phyloP scores from a whole-genome alignment of 1,140 invertebrate genomes.

The Meloidogyne exigua region DNA sequence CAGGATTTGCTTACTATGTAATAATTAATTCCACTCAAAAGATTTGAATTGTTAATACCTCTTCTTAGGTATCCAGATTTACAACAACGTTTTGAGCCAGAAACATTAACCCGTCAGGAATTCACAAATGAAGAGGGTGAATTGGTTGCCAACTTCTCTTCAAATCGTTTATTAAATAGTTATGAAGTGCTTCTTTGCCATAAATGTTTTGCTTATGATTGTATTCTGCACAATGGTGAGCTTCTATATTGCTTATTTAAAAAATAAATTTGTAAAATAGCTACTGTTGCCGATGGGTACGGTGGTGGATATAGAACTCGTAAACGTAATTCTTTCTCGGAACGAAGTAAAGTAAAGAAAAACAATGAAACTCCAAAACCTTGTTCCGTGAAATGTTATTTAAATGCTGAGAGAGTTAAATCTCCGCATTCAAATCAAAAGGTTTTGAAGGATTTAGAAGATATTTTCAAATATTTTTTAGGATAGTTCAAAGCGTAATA shows the following conservation, averaged over 20 bases:
- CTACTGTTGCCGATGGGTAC: not conserved
- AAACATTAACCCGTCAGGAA: conserved; percentile 32
- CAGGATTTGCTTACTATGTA: conserved; percentile 31
- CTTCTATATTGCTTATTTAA: not conserved
- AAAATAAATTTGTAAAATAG: not conserved
- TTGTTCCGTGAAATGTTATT: not conserved
- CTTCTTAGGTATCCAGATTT: conserved; percentile 47
- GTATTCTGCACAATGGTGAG: conserved; percentile 44
- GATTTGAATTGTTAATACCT: not conserved
- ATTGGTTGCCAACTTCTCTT: conserved; percentile 38
- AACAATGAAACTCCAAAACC: not conserved
- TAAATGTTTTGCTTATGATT: conserved; percentile 45
- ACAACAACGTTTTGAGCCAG: conserved; percentile 43
- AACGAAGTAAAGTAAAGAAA: not conserved
- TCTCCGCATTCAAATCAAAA: not conserved
- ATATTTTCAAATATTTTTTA: conserved; percentile 10
- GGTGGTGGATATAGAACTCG: not conserved
- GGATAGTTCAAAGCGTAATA: not conserved
- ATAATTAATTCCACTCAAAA: conserved; percentile 17
- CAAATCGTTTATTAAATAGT: conserved; percentile 42
- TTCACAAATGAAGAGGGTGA: conserved; percentile 44
- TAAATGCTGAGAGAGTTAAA: not conserved
- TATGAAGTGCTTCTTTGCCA: conserved; percentile 47
- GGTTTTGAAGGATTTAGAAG: not conserved
- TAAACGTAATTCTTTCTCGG: not conserved